Percentiles rank a stretch among this genome's conserved stretches.
Evolutionary conservation across 2,797 vertebrate species (phyloP).

Genomic region (Acipenser oxyrinchus): DNA sequence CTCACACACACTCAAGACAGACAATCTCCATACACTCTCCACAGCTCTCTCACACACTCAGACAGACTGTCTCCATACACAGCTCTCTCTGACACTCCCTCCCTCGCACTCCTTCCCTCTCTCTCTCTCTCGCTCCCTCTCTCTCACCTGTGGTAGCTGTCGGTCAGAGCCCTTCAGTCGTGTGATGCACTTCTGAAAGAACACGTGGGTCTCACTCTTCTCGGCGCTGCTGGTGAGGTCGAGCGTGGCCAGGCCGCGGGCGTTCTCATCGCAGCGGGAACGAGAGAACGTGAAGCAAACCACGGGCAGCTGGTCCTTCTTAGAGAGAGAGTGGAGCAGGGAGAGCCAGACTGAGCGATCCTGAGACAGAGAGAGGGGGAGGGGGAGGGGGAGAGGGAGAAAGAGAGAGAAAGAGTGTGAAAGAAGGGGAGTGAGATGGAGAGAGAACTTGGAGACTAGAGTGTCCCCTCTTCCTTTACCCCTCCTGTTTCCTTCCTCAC

Average conservation of each 20-base stretch:
- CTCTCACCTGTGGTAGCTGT: conserved; percentile 63
- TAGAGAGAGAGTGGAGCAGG: conserved; percentile 71
- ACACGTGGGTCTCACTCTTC: conserved; percentile 81
- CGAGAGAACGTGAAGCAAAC: conserved; percentile 89
- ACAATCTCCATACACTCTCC: too few relatives aligned
- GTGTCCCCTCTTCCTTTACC: not conserved
- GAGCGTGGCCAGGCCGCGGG: conserved; percentile 70
- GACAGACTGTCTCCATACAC: too few relatives aligned
- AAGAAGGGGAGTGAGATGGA: not conserved
- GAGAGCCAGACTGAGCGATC: conserved; percentile 80
- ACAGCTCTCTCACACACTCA: too few relatives aligned
- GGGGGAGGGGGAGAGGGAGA: too few relatives aligned
- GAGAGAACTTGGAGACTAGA: not conserved
- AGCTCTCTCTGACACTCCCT: not conserved
- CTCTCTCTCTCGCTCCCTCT: not conserved
- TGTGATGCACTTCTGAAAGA: conserved; percentile 80
- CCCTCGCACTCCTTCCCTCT: too few relatives aligned
- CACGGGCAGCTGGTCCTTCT: conserved; percentile 77
- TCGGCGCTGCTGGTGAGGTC: conserved; percentile 75
- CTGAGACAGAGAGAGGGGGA: conserved; percentile 36
- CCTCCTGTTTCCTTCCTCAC: conserved; percentile 25
- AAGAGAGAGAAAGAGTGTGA: not conserved
- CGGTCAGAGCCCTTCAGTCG: conserved; percentile 77
- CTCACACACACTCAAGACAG: too few relatives aligned
- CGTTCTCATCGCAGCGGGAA: conserved; percentile 80